A percentile compares a stretch with the other conserved stretches of the same genome.
phyloP scores from a whole-genome alignment of 2,797 vertebrate genomes.

The Sarcophilus harrisii region DNA sequence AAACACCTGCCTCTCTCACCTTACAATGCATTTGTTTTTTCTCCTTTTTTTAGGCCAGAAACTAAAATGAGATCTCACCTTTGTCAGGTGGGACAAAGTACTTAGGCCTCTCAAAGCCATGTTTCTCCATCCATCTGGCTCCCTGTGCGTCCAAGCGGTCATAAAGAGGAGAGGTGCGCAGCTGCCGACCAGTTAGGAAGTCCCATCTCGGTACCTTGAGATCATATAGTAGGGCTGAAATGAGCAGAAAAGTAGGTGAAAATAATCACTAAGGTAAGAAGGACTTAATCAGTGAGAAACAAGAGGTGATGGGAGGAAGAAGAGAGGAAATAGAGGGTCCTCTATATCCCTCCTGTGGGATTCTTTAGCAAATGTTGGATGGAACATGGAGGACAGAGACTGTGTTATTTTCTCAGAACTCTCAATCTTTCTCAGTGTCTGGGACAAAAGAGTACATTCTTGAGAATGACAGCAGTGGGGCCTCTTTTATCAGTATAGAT shows the following conservation, averaged over 20 bases:
- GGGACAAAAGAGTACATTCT: neutral
- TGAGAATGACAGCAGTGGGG: neutral
- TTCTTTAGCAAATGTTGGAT: neutral
- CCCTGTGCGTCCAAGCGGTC: slow-evolving; percentile 97
- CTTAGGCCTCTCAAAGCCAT: slow-evolving; percentile 97
- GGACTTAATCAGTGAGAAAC: neutral
- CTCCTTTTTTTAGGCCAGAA: neutral
- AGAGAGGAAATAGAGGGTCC: neutral
- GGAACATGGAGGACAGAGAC: neutral
- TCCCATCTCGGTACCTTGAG: slow-evolving; percentile 99
- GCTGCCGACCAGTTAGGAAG: slow-evolving; percentile 97
- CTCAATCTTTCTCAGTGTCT: neutral
- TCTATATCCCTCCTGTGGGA: neutral
- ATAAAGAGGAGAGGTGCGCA: slow-evolving; percentile 96
- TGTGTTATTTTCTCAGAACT: neutral
- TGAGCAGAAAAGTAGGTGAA: neutral
- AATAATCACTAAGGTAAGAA: neutral
- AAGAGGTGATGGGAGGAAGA: neutral
- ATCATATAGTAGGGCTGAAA: slow-evolving; percentile 93
- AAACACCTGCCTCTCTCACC: neutral
- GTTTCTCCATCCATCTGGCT: slow-evolving; percentile 99
- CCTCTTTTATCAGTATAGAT: neutral
- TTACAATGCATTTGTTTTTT: neutral
- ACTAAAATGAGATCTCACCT: slow-evolving; percentile 83
- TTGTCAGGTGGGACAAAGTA: slow-evolving; percentile 96